Conservation (phyloP, 2,113 vertebrate species). For the Paedocypris sp. region DNA sequence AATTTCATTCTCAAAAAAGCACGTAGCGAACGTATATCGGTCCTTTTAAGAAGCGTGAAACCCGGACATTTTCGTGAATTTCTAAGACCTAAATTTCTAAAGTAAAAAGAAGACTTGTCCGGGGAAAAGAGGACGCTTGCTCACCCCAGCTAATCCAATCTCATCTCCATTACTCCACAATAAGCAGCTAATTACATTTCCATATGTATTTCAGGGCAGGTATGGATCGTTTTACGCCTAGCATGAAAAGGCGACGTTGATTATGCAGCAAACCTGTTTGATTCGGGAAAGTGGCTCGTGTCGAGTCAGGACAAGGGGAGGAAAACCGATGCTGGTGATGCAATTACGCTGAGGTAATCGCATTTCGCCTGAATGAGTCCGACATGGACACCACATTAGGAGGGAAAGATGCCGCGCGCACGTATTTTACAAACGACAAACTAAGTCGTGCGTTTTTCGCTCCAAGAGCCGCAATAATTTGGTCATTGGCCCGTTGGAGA, state of each 20-base stretch:
- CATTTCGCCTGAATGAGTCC: conserved; percentile 18
- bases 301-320: background rate
- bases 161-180: conserved; percentile 49
- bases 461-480: no score
- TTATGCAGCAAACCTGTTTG: conserved; percentile 37
- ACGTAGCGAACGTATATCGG: no score
- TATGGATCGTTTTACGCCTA: conserved; percentile 42
- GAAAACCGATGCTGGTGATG: conserved; percentile 21
- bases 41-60: no score
- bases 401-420: background rate
- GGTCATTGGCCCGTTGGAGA: no score
- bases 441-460: background rate
- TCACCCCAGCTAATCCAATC: no score
- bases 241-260: conserved; percentile 38
- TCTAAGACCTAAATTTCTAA: no score
- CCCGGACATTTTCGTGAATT: no score
- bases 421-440: background rate
- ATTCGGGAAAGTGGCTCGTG: conserved; percentile 15
- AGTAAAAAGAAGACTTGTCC: no score
- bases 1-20: no score
- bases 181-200: conserved; percentile 55
- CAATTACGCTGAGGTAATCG: conserved; percentile 14
- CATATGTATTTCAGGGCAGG: conserved; percentile 45
- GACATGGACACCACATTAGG: conserved; percentile 10
- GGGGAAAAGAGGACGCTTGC: no score